Base-by-base conservation (phyloP, 2,888 invertebrate genomes). In the Chrysotoxum bicinctum region DNA sequence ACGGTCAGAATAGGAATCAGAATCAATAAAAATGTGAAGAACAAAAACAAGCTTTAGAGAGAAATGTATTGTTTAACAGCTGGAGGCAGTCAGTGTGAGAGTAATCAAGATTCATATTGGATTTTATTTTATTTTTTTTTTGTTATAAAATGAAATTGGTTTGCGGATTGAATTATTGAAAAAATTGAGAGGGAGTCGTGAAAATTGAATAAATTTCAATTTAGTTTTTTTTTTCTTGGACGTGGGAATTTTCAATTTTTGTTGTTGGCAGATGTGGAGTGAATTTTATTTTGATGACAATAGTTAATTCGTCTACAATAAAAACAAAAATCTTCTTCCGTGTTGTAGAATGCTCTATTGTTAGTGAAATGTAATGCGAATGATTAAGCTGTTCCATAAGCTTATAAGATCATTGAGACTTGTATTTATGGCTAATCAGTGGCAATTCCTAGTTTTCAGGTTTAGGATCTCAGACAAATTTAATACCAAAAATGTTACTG, bases 101-200 rank as follows among this genome's bases (percentile, higher is more conserved):
- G 7, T 23, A 48, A 48, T 48, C 48, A 48, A 48, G 23, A 48
- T 69, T 62, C 43, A 6, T 56, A 32, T 56, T 56, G 19, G 7
- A 35, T 35, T 56, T 56, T 7, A 16, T 35, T 56, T 21, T 14
- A 6, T 4, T 8, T 60, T 23, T n/a, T 37, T n/a, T 60, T 21
- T 23, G 14, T 40, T 16, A 10, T 60, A 10, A 40, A 60, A 60
- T n/a, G 60, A 60, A 40, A 60, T 60, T 60, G 40, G 4, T 23
- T 40, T 40, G 14, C 3, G n/a, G 19, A 60, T 60, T 60, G 23
- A 60, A 60, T 37, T 23, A 37, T 60, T 37, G 21, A 40, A 60
- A 60, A 40, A 3, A 9, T 23, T 21, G 5, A 37, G 6, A n/a
- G 3, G 10, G 5, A 60, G n/a, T 8, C 23, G 23, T 14, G 37